A percentile compares a stretch with the other conserved stretches of the same genome.
Conservation (phyloP, 2,888 invertebrate species). For the Drosophila pseudotalamancana region DNA sequence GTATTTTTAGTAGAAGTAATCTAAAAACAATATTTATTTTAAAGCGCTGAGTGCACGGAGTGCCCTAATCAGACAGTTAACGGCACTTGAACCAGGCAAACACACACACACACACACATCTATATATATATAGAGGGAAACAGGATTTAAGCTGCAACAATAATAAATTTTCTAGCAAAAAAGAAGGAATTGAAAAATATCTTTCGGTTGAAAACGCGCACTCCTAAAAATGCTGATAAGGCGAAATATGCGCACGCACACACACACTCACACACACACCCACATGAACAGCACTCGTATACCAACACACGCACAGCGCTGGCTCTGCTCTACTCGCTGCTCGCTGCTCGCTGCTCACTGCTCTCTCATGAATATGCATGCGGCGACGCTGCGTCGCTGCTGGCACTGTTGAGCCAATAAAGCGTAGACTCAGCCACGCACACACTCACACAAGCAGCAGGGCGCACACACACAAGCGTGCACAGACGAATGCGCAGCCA, state of each 20-base stretch:
- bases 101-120: slow-evolving; percentile 17
- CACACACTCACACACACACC: slow-evolving; percentile 15
- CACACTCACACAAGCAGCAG: slow-evolving; percentile 13
- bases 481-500: slow-evolving; percentile 41
- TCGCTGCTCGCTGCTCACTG: slow-evolving; percentile 24
- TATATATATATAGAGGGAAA: slow-evolving; percentile 36
- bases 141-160: slow-evolving; percentile 80
- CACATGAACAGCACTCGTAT: slow-evolving; percentile 19
- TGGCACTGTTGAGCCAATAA: slow-evolving; percentile 55
- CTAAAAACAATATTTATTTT: slow-evolving; percentile 82
- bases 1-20: slow-evolving; percentile 67
- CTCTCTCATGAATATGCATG: slow-evolving; percentile 76
- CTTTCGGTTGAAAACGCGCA: slow-evolving; percentile 59
- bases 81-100: slow-evolving; percentile 53
- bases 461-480: slow-evolving; percentile 10
- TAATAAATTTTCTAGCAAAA: slow-evolving; percentile 68
- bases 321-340: slow-evolving; percentile 19
- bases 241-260: slow-evolving; percentile 70
- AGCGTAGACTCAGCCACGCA: slow-evolving; percentile 48
- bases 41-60: slow-evolving; percentile 64
- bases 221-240: slow-evolving; percentile 76
- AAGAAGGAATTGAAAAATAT: slow-evolving; percentile 57
- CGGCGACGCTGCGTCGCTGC: slow-evolving; percentile 55
- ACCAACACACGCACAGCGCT: slow-evolving; percentile 21
- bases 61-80: slow-evolving; percentile 80